A percentile compares a stretch with the other conserved stretches of the same genome.
These are phyloP conservation scores for Corythornis vintsioides DNA, from an alignment of 2,113 vertebrate genomes.

Conservation along the genomic window DNA sequence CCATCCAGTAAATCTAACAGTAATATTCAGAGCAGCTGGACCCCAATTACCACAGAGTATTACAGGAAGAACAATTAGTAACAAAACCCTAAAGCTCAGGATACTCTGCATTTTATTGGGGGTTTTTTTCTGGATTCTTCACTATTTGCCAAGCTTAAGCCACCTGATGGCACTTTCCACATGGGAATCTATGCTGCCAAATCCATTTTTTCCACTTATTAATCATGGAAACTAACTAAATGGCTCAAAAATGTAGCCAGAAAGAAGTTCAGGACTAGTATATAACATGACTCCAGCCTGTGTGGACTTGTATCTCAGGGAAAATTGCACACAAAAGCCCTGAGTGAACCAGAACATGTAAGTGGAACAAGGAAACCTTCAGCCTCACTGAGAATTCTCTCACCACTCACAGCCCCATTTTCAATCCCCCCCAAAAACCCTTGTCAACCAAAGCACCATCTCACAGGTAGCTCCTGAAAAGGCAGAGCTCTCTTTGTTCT, in stretches of 20 bases:
- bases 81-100: not conserved
- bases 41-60: not conserved
- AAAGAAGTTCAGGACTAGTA: not conserved
- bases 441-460: not conserved
- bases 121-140: not conserved
- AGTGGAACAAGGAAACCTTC: not conserved
- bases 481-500: not conserved
- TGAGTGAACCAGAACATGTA: not conserved
- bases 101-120: not conserved
- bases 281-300: not conserved
- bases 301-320: accelerated
- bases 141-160: not conserved
- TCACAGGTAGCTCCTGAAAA: accelerated
- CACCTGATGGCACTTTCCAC: not conserved
- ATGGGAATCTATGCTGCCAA: not conserved
- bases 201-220: not conserved
- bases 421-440: not conserved
- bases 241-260: not conserved
- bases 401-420: not conserved
- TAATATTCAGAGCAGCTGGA: constrained; percentile 40
- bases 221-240: not conserved
- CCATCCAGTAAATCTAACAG: constrained; percentile 23
- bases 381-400: not conserved
- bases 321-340: not conserved
- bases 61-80: constrained; percentile 10